Evolutionary conservation across 2,797 vertebrate genomes (phyloP).

Genomic region (Sebastes iracundus): DNA sequence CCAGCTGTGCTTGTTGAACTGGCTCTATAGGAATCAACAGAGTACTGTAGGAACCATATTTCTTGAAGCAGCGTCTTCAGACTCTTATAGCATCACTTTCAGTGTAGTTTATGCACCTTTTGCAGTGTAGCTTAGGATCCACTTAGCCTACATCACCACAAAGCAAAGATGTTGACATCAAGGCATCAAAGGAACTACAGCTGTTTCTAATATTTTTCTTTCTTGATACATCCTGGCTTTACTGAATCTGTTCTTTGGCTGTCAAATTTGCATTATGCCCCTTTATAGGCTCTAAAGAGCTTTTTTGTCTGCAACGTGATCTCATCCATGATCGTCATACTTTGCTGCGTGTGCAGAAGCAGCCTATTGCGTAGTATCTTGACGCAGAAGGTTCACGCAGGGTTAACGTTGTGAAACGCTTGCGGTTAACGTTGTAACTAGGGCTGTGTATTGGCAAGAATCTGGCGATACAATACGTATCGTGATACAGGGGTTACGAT

Average conservation of each 20-base stretch:
- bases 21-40: neutral
- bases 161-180: neutral
- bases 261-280: neutral
- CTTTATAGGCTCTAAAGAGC: neutral
- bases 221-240: neutral
- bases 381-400: too few relatives aligned
- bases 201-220: neutral
- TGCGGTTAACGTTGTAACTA: too few relatives aligned
- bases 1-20: constrained; percentile 9
- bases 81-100: neutral
- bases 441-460: too few relatives aligned
- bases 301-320: neutral
- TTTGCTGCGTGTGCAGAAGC: rapidly evolving
- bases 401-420: too few relatives aligned
- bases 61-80: neutral
- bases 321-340: too few relatives aligned
- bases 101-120: neutral
- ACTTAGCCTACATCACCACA: neutral
- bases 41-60: neutral
- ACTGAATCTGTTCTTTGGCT: neutral
- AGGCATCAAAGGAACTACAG: neutral
- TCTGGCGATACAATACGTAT: too few relatives aligned
- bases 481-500: too few relatives aligned
- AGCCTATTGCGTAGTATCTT: too few relatives aligned
- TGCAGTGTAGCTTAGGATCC: neutral